Conservation (phyloP, 2,888 invertebrate genomes). For the Ptychoptera albimana region DNA sequence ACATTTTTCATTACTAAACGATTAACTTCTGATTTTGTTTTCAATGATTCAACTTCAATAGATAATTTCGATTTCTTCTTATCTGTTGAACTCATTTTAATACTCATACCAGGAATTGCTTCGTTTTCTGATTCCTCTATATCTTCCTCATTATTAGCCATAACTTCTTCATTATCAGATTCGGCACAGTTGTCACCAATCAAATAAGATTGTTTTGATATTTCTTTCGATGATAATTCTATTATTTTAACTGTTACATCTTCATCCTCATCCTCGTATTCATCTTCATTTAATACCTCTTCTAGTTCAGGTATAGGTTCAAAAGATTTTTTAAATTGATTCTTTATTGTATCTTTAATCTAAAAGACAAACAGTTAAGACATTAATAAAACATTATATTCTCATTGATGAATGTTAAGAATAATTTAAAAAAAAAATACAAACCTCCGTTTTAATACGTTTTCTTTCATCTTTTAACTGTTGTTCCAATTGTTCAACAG, state of each 20-base stretch:
- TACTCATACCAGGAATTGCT: conserved; percentile 32
- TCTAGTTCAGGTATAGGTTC: conserved; percentile 54
- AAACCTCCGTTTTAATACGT: conserved; percentile 56
- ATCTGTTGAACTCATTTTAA: no score
- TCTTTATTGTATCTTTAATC: conserved; percentile 56
- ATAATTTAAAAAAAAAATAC: conserved; percentile 10
- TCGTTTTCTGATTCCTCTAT: conserved; percentile 20
- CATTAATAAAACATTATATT: no score
- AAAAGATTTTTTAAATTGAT: conserved; percentile 47
- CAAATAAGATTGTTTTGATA: conserved; percentile 53
- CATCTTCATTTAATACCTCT: conserved; percentile 41
- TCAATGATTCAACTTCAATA: no score
- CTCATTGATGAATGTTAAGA: neutral
- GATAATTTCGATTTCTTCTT: no score
- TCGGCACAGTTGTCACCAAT: conserved; percentile 50
- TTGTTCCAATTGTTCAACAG: conserved; percentile 52
- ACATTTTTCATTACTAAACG: no score
- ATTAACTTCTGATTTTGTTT: no score
- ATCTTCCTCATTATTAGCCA: conserved; percentile 18
- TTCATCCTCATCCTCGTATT: conserved; percentile 54
- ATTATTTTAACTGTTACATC: conserved; percentile 65
- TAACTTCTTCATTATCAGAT: conserved; percentile 19
- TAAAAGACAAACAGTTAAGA: conserved; percentile 19
- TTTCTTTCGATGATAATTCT: conserved; percentile 51
- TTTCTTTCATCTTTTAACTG: conserved; percentile 60